Base-by-base conservation (phyloP, 2,888 invertebrate genomes). In the Lasius fuliginosus region DNA sequence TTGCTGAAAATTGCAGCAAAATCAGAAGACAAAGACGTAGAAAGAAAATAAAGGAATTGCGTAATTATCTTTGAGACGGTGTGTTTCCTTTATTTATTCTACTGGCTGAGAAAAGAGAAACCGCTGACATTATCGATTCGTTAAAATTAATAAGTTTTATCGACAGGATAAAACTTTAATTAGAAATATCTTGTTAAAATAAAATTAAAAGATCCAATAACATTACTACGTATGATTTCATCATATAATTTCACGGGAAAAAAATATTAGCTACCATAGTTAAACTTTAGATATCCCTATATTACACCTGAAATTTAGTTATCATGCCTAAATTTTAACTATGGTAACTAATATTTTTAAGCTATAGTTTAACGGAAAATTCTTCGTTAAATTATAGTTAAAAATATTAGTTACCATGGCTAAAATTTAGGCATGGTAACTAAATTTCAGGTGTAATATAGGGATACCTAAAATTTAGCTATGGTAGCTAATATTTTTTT, bases 1-100 rank as follows among this genome's bases (percentile, higher is more conserved):
- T 82, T 79, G 36, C 46, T 73, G 74, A 81, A 73, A 71, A 79
- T 60, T 46, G 74, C 42, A 11, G 68, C 60, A 62, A 62, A 53
- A 53, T 53, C 60, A 53, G 49, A 11, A 42, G 69, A 83, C 60
- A 53, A 69, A 46, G 79, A 77, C 11, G 30, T 23, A 42, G 15
- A 60, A 71, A 46, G 23, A 60, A 71, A 33, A n/a, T n/a, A 30
- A 49, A 49, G 5, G 53, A 53, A 81, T 60, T 18, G 33, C 58
- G 33, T 60, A 33, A 46, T 60, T 71, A 71, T 46, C 60, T 60
- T 60, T 36, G 18, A 46, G 27, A 79, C 33, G 71, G 33, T 23
- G 69, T 42, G 9, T 49, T 36, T 27, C 12, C 56, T 42, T 56
- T 77, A 42, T 58, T 77, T 77, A 68, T 56, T 77, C 15, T 36